These are phyloP conservation scores for Cyphomyrus discorhynchus DNA, from an alignment of 2,113 vertebrate genomes.

Conservation along the genomic window DNA sequence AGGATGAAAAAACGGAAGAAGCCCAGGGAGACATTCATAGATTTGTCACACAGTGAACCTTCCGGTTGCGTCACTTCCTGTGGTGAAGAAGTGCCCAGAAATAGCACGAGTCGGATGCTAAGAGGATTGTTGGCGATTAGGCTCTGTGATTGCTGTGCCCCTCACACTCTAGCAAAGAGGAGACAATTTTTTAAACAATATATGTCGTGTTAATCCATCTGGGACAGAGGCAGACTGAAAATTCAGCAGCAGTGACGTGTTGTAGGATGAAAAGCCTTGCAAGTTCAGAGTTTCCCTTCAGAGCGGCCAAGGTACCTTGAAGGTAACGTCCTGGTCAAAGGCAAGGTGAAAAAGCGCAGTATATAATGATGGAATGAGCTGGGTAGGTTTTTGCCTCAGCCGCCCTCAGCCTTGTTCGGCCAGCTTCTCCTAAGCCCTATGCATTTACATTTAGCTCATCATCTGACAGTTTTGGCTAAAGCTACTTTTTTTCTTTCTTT, in stretches of 20 bases:
- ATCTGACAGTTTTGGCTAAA: no score
- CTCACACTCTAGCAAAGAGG: slow-evolving; percentile 25
- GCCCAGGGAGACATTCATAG: background rate
- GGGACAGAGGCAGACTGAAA: background rate
- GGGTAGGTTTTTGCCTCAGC: no score
- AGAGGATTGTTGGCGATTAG: slow-evolving; percentile 70
- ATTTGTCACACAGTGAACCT: background rate
- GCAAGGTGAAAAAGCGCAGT: no score
- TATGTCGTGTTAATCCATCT: slow-evolving; percentile 25
- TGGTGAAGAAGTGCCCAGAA: slow-evolving; percentile 47
- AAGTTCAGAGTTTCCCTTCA: background rate
- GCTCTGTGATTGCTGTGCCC: slow-evolving; percentile 46
- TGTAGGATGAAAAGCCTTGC: background rate
- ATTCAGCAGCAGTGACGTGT: background rate
- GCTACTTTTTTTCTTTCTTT: no score
- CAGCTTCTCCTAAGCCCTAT: no score
- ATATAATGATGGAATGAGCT: no score
- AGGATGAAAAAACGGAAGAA: background rate
- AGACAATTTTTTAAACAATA: slow-evolving; percentile 25
- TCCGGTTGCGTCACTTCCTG: slow-evolving; percentile 36
- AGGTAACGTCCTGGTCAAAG: background rate
- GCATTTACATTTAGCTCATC: no score
- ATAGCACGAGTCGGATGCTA: slow-evolving; percentile 44
- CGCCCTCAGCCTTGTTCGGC: no score
- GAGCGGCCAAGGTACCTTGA: no score